phyloP scores from a whole-genome alignment of 2,797 vertebrate species.

The Xiphorhynchus erythropygius region DNA sequence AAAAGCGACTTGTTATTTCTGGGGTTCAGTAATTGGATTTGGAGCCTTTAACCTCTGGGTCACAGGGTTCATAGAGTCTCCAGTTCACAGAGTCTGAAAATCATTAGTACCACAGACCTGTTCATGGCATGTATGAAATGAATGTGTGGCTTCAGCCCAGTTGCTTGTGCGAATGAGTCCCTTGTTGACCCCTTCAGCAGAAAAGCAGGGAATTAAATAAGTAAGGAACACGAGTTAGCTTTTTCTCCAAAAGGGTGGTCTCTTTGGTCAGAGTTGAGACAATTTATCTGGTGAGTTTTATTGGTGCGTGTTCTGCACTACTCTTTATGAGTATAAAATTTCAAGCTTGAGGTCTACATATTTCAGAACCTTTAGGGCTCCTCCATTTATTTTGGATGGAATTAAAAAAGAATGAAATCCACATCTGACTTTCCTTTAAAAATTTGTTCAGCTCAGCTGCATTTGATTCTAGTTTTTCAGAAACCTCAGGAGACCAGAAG shows the following conservation, averaged over 20 bases:
- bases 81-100: slow-evolving; percentile 13
- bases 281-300: neutral
- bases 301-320: neutral
- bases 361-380: neutral
- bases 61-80: neutral
- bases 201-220: slow-evolving; percentile 12
- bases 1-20: slow-evolving; percentile 24
- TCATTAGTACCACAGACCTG: neutral
- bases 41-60: slow-evolving; percentile 41
- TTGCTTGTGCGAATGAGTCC: neutral
- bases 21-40: slow-evolving; percentile 35
- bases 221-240: neutral
- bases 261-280: neutral
- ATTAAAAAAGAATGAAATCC: neutral
- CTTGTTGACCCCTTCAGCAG: neutral
- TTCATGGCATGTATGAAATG: neutral
- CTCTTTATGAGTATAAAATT: neutral
- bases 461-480: neutral
- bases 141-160: neutral
- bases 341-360: neutral
- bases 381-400: neutral
- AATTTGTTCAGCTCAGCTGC: neutral
- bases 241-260: slow-evolving; percentile 2
- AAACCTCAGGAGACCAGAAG: neutral
- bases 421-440: neutral